phyloP scores from a whole-genome alignment of 2,113 vertebrate genomes.

The Cyphomyrus plagiostoma region DNA sequence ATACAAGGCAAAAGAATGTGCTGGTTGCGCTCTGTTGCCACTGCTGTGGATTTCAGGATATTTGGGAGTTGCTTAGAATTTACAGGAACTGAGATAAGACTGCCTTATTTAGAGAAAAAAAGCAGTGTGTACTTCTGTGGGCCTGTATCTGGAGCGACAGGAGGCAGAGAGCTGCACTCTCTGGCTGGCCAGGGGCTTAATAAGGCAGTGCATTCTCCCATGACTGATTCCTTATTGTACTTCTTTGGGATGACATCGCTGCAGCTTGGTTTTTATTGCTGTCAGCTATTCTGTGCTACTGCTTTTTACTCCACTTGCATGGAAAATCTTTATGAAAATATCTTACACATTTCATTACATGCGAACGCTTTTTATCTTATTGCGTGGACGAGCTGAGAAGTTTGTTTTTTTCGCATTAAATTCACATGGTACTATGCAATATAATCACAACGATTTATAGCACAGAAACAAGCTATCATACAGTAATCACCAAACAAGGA shows the following conservation, averaged over 20 bases:
- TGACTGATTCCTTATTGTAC: background rate
- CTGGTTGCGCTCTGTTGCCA: slow-evolving; percentile 46
- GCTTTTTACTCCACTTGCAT: background rate
- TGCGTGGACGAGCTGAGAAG: background rate
- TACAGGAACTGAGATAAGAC: slow-evolving; percentile 66
- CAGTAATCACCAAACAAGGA: background rate
- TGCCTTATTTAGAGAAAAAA: slow-evolving; percentile 70
- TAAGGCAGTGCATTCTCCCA: slow-evolving; percentile 47
- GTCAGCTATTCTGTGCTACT: background rate
- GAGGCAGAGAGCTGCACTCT: slow-evolving; percentile 35
- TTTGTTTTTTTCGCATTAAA: background rate
- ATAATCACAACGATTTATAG: background rate
- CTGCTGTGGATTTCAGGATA: slow-evolving; percentile 52
- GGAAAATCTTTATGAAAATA: background rate
- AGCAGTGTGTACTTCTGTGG: slow-evolving; percentile 36
- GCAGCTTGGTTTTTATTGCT: background rate
- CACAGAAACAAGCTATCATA: background rate
- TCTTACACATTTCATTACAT: background rate
- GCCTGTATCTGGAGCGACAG: slow-evolving; percentile 30
- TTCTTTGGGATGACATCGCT: slow-evolving; percentile 4
- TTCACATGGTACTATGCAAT: background rate
- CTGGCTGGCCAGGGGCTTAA: slow-evolving; percentile 43
- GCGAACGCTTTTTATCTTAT: background rate
- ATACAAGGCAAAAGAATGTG: slow-evolving; percentile 85
- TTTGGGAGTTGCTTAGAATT: slow-evolving; percentile 56